Evolutionary conservation across 2,113 vertebrate species (phyloP).

Genomic region (Ctenodactylus gundi): DNA sequence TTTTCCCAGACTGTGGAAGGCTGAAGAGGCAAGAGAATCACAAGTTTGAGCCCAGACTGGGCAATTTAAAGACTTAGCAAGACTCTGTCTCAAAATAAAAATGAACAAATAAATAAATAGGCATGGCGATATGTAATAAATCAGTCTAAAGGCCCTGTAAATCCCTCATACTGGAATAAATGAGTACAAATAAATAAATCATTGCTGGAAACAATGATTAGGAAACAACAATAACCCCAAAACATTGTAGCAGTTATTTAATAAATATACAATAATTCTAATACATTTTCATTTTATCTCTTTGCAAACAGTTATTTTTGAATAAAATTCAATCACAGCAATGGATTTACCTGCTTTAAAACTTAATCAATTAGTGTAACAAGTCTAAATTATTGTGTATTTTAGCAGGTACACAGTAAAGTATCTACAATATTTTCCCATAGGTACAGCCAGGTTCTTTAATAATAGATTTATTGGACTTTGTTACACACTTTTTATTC

Average conservation of each 20-base stretch:
- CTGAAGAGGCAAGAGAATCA: too few relatives aligned
- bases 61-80: not conserved
- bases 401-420: not conserved
- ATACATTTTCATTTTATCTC: not conserved
- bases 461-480: not conserved
- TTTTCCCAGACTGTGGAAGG: too few relatives aligned
- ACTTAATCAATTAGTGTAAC: not conserved
- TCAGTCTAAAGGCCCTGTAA: not conserved
- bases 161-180: not conserved
- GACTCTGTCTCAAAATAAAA: not conserved
- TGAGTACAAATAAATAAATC: not conserved
- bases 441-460: not conserved
- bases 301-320: not conserved
- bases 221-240: not conserved
- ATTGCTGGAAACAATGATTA: not conserved
- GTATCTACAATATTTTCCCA: not conserved
- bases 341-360: not conserved
- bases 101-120: too few relatives aligned
- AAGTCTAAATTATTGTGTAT: not conserved
- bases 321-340: not conserved
- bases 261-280: not conserved
- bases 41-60: not conserved
- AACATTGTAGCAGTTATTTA: not conserved
- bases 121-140: not conserved
- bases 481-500: not conserved